These are phyloP conservation scores for Gephyroberyx darwinii DNA, from an alignment of 2,797 vertebrate species.

Conservation along the genomic window DNA sequence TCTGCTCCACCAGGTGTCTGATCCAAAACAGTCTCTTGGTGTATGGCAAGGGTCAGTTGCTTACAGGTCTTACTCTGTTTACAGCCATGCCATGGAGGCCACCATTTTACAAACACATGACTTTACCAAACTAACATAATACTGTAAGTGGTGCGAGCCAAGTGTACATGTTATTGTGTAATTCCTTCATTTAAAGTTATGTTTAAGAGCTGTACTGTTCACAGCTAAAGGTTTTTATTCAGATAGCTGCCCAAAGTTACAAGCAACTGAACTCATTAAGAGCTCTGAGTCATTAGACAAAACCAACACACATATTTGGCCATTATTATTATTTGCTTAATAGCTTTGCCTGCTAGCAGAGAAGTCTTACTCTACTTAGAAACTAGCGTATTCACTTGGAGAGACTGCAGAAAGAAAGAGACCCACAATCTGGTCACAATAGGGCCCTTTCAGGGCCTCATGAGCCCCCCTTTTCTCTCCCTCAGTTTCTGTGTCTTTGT, in stretches of 20 bases:
- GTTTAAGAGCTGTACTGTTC: slow-evolving; percentile 1
- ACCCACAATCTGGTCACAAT: slow-evolving; percentile 31
- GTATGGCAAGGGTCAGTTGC: slow-evolving; percentile 35
- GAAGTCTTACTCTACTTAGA: slow-evolving; percentile 8
- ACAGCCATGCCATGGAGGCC: neutral
- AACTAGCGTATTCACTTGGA: slow-evolving; percentile 22
- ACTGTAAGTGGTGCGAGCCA: neutral
- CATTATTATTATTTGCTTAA: neutral
- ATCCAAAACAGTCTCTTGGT: slow-evolving; percentile 60
- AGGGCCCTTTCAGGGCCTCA: slow-evolving; percentile 26
- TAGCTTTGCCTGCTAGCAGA: slow-evolving; percentile 7
- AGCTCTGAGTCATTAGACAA: slow-evolving; percentile 8
- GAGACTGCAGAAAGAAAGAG: slow-evolving; percentile 31
- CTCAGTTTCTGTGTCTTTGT: slow-evolving; percentile 23
- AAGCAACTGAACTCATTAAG: slow-evolving; percentile 5
- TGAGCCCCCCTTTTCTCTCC: slow-evolving; percentile 4
- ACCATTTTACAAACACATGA: slow-evolving; percentile 13
- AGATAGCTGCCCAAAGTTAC: neutral
- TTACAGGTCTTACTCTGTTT: slow-evolving; percentile 44
- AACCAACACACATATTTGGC: slow-evolving; percentile 3
- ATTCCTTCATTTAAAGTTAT: neutral
- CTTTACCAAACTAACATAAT: slow-evolving; percentile 18
- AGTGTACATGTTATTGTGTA: slow-evolving; percentile 21
- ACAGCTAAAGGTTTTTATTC: slow-evolving; percentile 10
- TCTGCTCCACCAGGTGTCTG: slow-evolving; percentile 70